Evolutionary conservation across 1,140 invertebrate genomes (phyloP).

Genomic region (Drosophila paulistorum): DNA sequence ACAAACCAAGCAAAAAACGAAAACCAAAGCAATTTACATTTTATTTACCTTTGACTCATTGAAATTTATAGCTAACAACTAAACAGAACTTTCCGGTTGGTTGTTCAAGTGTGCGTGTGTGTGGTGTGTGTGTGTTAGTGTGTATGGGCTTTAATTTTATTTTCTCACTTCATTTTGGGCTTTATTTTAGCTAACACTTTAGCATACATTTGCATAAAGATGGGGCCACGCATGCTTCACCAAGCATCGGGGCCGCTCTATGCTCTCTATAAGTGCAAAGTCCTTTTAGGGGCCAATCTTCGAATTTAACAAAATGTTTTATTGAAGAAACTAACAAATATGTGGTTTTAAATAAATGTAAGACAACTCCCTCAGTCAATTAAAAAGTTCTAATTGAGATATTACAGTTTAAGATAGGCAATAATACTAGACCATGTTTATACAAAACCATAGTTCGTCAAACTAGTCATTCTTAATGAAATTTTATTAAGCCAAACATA

Average conservation of each 20-base stretch:
- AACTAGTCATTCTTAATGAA: too few species aligned
- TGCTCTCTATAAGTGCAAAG: not conserved
- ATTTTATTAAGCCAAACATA: too few species aligned
- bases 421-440: too few species aligned
- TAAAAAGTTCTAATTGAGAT: too few species aligned
- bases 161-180: constrained; percentile 21
- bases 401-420: too few species aligned
- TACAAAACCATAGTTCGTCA: too few species aligned
- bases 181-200: constrained; percentile 16
- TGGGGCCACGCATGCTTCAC: constrained; percentile 4
- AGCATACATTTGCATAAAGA: constrained; percentile 16
- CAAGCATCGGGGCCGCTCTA: not conserved
- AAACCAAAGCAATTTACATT: constrained; percentile 15
- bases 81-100: constrained; percentile 3
- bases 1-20: constrained; percentile 8
- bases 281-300: not conserved
- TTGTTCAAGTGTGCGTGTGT: not conserved
- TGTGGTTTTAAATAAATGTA: not conserved
- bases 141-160: constrained; percentile 15
- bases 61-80: constrained; percentile 18
- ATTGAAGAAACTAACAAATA: not conserved
- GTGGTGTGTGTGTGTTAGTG: constrained; percentile 3
- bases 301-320: not conserved
- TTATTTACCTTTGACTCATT: constrained; percentile 15
- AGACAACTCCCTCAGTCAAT: too few species aligned